phyloP scores from a whole-genome alignment of 2,888 invertebrate genomes.

The Diaprepes abbreviatus region DNA sequence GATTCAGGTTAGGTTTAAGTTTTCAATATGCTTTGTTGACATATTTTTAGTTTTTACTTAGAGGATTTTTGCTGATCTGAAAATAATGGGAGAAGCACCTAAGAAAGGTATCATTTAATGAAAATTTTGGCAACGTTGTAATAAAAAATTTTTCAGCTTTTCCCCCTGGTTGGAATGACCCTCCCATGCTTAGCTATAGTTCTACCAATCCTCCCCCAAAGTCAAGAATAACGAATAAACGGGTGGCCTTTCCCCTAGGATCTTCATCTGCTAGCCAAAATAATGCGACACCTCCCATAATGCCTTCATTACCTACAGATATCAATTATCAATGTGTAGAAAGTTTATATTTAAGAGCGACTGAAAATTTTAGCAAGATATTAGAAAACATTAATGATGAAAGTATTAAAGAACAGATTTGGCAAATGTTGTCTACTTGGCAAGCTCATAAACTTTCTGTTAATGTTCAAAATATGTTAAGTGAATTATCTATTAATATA shows the following conservation, averaged over 20 bases:
- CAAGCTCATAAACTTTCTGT: conserved; percentile 35
- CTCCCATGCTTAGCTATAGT: conserved; percentile 60
- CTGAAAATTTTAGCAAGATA: conserved; percentile 32
- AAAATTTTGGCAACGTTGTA: no score
- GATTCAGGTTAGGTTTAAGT: neutral
- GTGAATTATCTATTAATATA: conserved; percentile 33
- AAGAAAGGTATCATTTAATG: conserved; percentile 17
- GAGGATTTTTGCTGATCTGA: no score
- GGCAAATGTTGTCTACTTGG: conserved; percentile 40
- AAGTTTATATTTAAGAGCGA: conserved; percentile 30
- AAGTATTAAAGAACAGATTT: conserved; percentile 32
- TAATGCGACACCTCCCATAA: neutral
- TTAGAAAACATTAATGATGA: conserved; percentile 28
- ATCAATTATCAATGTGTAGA: conserved; percentile 17
- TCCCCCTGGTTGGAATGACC: conserved; percentile 62
- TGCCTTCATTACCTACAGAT: neutral
- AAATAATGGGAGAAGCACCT: conserved; percentile 27
- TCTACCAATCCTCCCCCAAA: conserved; percentile 60
- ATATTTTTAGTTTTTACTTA: neutral
- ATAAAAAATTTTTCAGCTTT: conserved; percentile 32
- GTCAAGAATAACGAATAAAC: conserved; percentile 59
- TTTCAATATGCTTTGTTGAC: neutral
- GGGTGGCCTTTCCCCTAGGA: conserved; percentile 58
- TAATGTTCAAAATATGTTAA: conserved; percentile 36
- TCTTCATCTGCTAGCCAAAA: neutral